Evolutionary conservation across 2,888 invertebrate genomes (phyloP).

Genomic region (Brachyopa scutellaris): DNA sequence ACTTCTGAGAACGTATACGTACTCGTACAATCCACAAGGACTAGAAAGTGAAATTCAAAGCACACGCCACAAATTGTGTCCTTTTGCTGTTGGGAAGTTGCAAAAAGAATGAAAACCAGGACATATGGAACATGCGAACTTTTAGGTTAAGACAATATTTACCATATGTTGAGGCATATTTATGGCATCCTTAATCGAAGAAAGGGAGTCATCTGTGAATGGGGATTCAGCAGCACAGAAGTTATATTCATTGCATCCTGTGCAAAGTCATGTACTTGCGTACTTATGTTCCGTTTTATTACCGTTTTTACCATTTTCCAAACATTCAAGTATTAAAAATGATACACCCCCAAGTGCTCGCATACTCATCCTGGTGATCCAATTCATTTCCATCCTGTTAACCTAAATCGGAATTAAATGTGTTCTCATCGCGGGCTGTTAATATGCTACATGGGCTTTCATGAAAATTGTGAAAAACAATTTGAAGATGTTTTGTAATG

Average conservation of each 20-base stretch:
- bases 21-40: slow-evolving; percentile 32
- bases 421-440: slow-evolving; percentile 62
- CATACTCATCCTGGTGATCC: slow-evolving; percentile 38
- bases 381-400: slow-evolving; percentile 66
- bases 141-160: slow-evolving; percentile 76
- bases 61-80: slow-evolving; percentile 50
- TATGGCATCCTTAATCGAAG: slow-evolving; percentile 70
- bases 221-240: slow-evolving; percentile 19
- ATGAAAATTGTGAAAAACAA: slow-evolving; percentile 12
- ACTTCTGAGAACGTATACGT: neutral
- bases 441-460: slow-evolving; percentile 23
- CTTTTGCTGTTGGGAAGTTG: slow-evolving; percentile 49
- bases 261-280: slow-evolving; percentile 27
- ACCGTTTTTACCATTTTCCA: slow-evolving; percentile 34
- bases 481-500: slow-evolving; percentile 17
- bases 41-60: slow-evolving; percentile 69
- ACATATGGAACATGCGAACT: slow-evolving; percentile 59
- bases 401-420: slow-evolving; percentile 69
- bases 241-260: slow-evolving; percentile 64
- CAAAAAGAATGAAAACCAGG: slow-evolving; percentile 39
- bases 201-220: slow-evolving; percentile 51
- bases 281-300: slow-evolving; percentile 47
- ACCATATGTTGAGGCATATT: slow-evolving; percentile 74
- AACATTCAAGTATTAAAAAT: slow-evolving; percentile 50
- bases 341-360: slow-evolving; percentile 34